Conservation (phyloP, 2,113 vertebrate genomes). For the Colossoma macropomum region DNA sequence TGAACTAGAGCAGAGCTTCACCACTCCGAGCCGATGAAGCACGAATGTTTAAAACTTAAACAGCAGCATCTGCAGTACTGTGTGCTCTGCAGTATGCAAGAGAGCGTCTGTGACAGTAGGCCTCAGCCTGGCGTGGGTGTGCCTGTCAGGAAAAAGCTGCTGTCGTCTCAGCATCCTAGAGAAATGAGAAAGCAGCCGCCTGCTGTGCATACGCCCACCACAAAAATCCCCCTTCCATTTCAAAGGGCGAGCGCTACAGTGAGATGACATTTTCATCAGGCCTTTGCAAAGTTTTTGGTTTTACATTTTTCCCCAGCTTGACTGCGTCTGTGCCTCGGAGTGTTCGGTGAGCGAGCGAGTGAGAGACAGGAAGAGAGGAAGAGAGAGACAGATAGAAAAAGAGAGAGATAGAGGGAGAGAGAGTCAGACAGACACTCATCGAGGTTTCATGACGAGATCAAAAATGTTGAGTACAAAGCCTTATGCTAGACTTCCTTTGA, state of each 20-base stretch:
- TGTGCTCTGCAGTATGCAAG: slow-evolving; percentile 48
- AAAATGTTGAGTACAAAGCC: slow-evolving; percentile 19
- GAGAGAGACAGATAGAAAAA: neutral
- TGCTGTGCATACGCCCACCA: slow-evolving; percentile 63
- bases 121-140: slow-evolving; percentile 61
- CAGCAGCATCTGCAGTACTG: slow-evolving; percentile 47
- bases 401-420: neutral
- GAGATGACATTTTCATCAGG: slow-evolving; percentile 65
- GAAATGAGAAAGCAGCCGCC: slow-evolving; percentile 64
- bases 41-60: slow-evolving; percentile 33
- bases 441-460: slow-evolving; percentile 30
- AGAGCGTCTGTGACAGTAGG: slow-evolving; percentile 56
- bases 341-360: slow-evolving; percentile 19
- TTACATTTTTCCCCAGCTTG: slow-evolving; percentile 47
- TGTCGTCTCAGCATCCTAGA: slow-evolving; percentile 63
- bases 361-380: slow-evolving; percentile 1
- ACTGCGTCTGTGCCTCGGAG: slow-evolving; percentile 15
- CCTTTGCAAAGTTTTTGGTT: slow-evolving; percentile 55
- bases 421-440: slow-evolving; percentile 3
- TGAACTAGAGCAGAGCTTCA: neutral
- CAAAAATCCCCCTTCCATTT: slow-evolving; percentile 67
- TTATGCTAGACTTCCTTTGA: slow-evolving; percentile 14
- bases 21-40: neutral
- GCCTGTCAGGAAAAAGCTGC: slow-evolving; percentile 65
- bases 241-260: slow-evolving; percentile 55